Evolutionary conservation across 2,113 vertebrate genomes (phyloP), one percentile per base, ranked within the genome.

Genomic region (Mustela nigripes): DNA sequence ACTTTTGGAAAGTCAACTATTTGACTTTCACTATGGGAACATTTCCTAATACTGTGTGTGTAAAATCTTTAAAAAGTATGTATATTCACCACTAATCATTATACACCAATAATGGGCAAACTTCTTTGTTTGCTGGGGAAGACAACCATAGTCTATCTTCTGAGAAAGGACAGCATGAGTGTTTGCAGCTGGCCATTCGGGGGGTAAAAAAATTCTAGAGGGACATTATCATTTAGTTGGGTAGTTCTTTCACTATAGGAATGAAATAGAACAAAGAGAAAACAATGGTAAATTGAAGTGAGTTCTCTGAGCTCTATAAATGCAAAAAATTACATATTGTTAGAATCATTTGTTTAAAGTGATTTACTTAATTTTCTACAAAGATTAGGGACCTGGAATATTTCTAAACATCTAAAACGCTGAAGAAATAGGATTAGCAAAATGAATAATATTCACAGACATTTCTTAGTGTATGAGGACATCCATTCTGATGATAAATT

Each of bases 241-340:
- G 65, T 2, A 78, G 60, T 84, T 95, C n/a, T 71, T 96, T 97
- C 91, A n/a, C 12, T 31, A 83, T 78, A 90, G 76, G 98, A 96
- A 0, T 63, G n/a, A 95, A 98, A 92, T 0, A 92, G 58, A 93
- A 60, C 24, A 85, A 39, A 97, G 48, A 79, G 5, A 93, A 97
- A 98, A 98, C 82, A 89, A 79, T 94, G 65, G 92, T 95, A 97
- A 96, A 97, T 82, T 96, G 81, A 98, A 91, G 48, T 95, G 89
- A 79, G 88, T 91, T 80, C 39, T 94, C 65, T 93, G 45, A 92
- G 42, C 87, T 95, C 76, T 96, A 69, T 98, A 82, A 97, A 98
- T 92, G 97, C 67, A 98, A 96, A 58, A 56, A 91, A 65, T 76
- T 97, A 96, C 87, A 98, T 83, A 93, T 48, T 88, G 31, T 7